A percentile compares a stretch with the other conserved stretches of the same genome.
Evolutionary conservation across 1,140 invertebrate genomes (phyloP).

Genomic region (Orussus abietinus): DNA sequence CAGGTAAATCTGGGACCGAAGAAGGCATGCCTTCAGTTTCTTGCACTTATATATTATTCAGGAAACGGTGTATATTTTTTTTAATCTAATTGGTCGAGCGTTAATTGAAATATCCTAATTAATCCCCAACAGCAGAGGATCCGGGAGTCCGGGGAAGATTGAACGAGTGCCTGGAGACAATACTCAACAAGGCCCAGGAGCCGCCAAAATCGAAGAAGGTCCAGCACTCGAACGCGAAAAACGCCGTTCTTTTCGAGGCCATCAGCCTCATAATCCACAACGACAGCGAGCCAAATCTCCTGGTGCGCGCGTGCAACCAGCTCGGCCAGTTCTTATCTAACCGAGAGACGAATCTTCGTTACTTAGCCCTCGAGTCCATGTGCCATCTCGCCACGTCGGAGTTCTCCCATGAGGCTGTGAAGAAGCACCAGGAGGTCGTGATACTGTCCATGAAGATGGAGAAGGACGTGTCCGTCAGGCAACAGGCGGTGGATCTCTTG

Average conservation of each 20-base stretch:
- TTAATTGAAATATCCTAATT: constrained; percentile 9
- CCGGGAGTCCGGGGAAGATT: constrained; percentile 90
- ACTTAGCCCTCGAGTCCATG: constrained; percentile 98
- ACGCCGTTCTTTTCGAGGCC: constrained; percentile 99
- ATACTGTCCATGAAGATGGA: constrained; percentile 99
- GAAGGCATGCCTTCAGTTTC: background rate
- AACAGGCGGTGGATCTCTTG: constrained; percentile 97
- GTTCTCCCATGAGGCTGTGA: constrained; percentile 99
- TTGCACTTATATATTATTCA: too few relatives aligned
- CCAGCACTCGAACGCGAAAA: constrained; percentile 99
- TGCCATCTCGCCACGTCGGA: constrained; percentile 98
- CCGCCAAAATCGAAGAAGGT: constrained; percentile 99
- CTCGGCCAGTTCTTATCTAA: constrained; percentile 98
- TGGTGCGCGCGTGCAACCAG: constrained; percentile 98
- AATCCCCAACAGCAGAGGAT: constrained; percentile 66
- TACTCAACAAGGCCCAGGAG: constrained; percentile 99
- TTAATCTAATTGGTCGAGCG: constrained; percentile 10
- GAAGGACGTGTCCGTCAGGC: constrained; percentile 97
- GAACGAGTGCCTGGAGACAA: constrained; percentile 99
- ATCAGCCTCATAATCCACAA: constrained; percentile 99
- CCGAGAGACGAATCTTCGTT: constrained; percentile 96
- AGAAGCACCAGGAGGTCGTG: constrained; percentile 99
- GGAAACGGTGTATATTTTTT: constrained; percentile 11
- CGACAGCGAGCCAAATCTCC: constrained; percentile 94
- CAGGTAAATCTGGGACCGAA: constrained; percentile 67